These are phyloP conservation scores for Amphipyra berbera DNA, from an alignment of 2,888 invertebrate genomes.

Conservation along the genomic window DNA sequence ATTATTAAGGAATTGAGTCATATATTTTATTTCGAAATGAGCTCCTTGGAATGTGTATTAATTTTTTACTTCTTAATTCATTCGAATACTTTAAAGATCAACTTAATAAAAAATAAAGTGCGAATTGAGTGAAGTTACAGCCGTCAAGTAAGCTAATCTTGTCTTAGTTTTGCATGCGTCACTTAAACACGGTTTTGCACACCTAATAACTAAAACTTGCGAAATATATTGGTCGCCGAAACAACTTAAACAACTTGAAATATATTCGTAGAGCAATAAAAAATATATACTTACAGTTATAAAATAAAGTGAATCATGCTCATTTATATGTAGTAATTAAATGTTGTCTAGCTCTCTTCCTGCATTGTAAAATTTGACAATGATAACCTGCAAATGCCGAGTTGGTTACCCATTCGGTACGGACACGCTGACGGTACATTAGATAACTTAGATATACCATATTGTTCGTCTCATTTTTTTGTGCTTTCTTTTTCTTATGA, in stretches of 20 bases:
- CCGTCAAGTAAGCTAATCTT: slow-evolving; percentile 17
- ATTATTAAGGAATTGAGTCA: slow-evolving; percentile 39
- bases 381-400: neutral
- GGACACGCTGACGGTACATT: no score
- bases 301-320: slow-evolving; percentile 30
- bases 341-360: slow-evolving; percentile 27
- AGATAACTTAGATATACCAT: no score
- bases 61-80: slow-evolving; percentile 13
- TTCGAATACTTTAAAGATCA: slow-evolving; percentile 18
- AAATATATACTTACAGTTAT: slow-evolving; percentile 17
- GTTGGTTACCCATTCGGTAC: no score
- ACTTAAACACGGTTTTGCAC: slow-evolving; percentile 36
- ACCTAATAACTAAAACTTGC: slow-evolving; percentile 49
- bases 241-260: slow-evolving; percentile 10
- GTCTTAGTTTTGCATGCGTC: slow-evolving; percentile 37
- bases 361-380: slow-evolving; percentile 6
- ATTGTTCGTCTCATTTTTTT: no score
- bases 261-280: slow-evolving; percentile 28
- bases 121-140: slow-evolving; percentile 6
- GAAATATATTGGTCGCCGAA: slow-evolving; percentile 36
- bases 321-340: slow-evolving; percentile 20
- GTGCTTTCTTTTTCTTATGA: no score
- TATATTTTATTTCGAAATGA: slow-evolving; percentile 34
- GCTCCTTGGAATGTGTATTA: slow-evolving; percentile 3
- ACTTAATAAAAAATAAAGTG: slow-evolving; percentile 14